Base-by-base conservation (phyloP, 2,888 invertebrate species). In the Phalera bucephala region DNA sequence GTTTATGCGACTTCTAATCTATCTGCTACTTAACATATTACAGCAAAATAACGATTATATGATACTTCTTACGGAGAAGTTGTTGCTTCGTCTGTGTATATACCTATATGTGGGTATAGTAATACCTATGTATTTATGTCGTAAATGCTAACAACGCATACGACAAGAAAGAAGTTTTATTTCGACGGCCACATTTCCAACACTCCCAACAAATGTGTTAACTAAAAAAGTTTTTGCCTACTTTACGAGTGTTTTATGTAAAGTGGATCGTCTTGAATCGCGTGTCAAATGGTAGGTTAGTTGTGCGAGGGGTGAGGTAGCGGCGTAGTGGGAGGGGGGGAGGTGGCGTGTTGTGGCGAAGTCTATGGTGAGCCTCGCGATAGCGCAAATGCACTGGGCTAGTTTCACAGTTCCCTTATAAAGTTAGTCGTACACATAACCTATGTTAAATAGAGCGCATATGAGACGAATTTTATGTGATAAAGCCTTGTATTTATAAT, bases 161-260 rank as follows among this genome's bases (percentile, higher is more conserved):
- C 8, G 6, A 26, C 13, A 26, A 13, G n/a, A n/a, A n/a, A n/a
- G n/a, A n/a, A 13, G 1, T 7, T 13, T 12, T 26, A 49, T 47
- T 46, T 47, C 36, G 39, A 45, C 56, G 49, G 57, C 58, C 52
- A 48, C 49, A 51, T 55, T 52, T 52, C 42, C 36, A 8, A 54
- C 45, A 53, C 48, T 46, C 39, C 39, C 41, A 61, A 46, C 41
- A 33, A 54, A 53, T 59, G 51, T 55, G 56, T 55, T 43, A 50
- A 46, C 56, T 62, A 60, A 58, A 64, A 51, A 64, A 45, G 48
- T 65, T 63, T 63, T 60, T 47, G 48, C 53, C 48, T 62, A 38
- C 63, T 66, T 72, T 66, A 72, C 61, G 66, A 65, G 57, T 45
- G 45, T 63, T 75, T 68, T 70, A 72, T 73, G 70, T 60, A 60